A percentile compares a stretch with the other conserved stretches of the same genome.
phyloP scores from a whole-genome alignment of 2,113 vertebrate genomes.

The Sigmodon hispidus region DNA sequence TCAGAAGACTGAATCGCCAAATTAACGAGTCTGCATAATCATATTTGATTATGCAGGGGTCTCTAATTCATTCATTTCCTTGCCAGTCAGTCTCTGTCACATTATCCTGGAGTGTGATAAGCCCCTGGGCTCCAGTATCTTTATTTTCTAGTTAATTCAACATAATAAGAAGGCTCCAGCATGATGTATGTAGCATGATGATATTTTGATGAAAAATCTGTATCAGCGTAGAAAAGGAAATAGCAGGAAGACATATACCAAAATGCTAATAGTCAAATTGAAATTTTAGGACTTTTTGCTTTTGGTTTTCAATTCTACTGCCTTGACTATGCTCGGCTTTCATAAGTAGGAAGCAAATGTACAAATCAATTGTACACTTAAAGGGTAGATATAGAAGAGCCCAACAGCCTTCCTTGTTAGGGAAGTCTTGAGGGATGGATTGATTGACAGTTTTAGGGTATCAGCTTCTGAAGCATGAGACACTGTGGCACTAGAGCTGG shows the following conservation, averaged over 20 bases:
- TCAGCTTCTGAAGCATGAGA: not conserved
- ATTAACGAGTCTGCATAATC: constrained; percentile 44
- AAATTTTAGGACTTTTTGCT: not conserved
- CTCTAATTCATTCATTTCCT: constrained; percentile 51
- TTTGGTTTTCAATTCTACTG: not conserved
- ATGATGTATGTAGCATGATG: not conserved
- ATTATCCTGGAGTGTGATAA: constrained; percentile 48
- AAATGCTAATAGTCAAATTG: not conserved
- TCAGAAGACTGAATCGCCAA: constrained; percentile 41
- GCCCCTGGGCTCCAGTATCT: constrained; percentile 7
- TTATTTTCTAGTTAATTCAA: constrained; percentile 56
- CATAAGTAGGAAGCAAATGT: not conserved
- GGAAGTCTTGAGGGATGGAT: not conserved
- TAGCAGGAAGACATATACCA: not conserved
- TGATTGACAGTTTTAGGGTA: not conserved
- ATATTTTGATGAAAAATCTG: constrained; percentile 31
- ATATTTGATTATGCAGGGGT: constrained; percentile 9
- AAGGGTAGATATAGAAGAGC: not conserved
- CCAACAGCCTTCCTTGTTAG: not conserved
- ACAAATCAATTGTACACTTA: not conserved
- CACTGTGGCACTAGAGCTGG: fast-evolving
- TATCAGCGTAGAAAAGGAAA: not conserved
- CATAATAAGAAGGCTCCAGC: constrained; percentile 21
- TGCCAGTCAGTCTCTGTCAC: constrained; percentile 47
- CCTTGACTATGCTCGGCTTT: not conserved